phyloP scores from a whole-genome alignment of 1,140 invertebrate species.

The Cyclargus thomasi region DNA sequence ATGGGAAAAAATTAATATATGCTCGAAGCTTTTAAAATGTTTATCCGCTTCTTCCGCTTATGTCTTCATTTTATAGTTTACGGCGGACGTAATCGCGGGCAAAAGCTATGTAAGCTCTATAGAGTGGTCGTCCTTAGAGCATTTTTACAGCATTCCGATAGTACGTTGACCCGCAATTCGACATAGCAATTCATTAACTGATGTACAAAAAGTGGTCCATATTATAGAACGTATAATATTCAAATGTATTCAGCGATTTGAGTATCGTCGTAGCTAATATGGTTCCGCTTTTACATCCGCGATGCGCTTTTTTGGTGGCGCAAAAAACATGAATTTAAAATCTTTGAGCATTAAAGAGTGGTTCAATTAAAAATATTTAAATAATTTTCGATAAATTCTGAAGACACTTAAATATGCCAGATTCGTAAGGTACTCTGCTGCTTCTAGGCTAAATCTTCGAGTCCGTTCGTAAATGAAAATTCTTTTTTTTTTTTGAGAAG shows the following conservation, averaged over 20 bases:
- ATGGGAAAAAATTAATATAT: too few relatives aligned
- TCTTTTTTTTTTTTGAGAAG: too few relatives aligned
- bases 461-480: too few relatives aligned
- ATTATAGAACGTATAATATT: constrained; percentile 23
- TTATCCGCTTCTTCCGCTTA: too few relatives aligned
- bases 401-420: too few relatives aligned
- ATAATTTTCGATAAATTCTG: too few relatives aligned
- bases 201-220: constrained; percentile 56
- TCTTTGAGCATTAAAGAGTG: not conserved
- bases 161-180: constrained; percentile 60
- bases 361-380: too few relatives aligned
- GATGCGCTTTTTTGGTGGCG: constrained; percentile 9
- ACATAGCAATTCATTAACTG: constrained; percentile 61
- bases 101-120: constrained; percentile 24
- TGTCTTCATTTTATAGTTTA: too few relatives aligned
- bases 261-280: constrained; percentile 21
- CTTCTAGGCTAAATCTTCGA: too few relatives aligned
- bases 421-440: too few relatives aligned
- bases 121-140: constrained; percentile 60
- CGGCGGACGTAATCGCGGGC: too few relatives aligned
- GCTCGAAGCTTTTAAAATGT: too few relatives aligned
- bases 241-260: not conserved
- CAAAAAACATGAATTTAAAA: not conserved
- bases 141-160: constrained; percentile 67
- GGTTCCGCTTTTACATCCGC: constrained; percentile 19